Conservation (phyloP, 2,113 vertebrate genomes). For the Prolemur simus region DNA sequence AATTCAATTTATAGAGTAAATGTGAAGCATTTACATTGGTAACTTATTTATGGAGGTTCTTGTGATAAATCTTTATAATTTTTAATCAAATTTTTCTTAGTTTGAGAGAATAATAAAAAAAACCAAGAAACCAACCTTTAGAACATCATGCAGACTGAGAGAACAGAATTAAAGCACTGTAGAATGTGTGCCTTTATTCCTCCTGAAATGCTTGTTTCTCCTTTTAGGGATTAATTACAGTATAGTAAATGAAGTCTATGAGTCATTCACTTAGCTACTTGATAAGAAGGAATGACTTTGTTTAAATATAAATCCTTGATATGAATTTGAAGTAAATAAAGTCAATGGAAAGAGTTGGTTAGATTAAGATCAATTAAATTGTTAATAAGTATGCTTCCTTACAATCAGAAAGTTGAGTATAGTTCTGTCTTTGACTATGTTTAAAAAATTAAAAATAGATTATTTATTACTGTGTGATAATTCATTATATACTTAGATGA, state of each 20-base stretch:
- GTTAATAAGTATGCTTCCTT: not conserved
- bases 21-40: not conserved
- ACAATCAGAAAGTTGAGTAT: not conserved
- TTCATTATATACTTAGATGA: not conserved
- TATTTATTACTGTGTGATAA: constrained; percentile 4
- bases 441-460: not conserved
- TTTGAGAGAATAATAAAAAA: not conserved
- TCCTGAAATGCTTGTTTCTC: not conserved
- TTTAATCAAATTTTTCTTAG: constrained; percentile 41
- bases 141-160: not conserved
- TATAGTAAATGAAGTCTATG: not conserved
- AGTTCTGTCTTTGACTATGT: not conserved
- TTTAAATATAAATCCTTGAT: not conserved
- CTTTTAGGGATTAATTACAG: not conserved
- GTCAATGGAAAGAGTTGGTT: not conserved
- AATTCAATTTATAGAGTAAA: not conserved
- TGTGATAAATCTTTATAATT: constrained; percentile 3
- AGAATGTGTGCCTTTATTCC: not conserved
- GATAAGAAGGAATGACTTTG: not conserved
- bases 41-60: not conserved
- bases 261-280: not conserved
- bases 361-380: not conserved
- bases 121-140: not conserved
- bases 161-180: not conserved
- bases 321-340: constrained; percentile 25